Base-by-base conservation (phyloP, 2,113 vertebrate genomes). In the Lagopus leucura region DNA sequence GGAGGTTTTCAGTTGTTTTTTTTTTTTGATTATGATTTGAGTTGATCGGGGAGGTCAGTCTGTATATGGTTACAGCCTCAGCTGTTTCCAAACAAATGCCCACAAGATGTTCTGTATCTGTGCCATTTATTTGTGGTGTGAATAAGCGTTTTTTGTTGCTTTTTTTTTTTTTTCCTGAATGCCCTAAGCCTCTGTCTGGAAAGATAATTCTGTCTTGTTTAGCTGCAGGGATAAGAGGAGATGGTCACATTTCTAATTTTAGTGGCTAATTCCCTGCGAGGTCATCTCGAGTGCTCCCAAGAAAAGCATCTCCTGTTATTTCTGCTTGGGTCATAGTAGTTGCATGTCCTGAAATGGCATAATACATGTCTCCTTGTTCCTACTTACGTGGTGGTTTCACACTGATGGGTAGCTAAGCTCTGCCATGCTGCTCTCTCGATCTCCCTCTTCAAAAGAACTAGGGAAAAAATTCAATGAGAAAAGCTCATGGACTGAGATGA, bases 221-320 rank as follows among this genome's bases (percentile, higher is more conserved):
- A 91, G 19, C 82, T 77, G 48, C 10, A 7, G 50, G 70, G 50
- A 24, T 93, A 45, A 76, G 61, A 83, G 78, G 54, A 82, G 52
- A 82, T 24, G 10, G 73, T 57, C 42, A 22, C 84, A 54, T 93
- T 94, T 95, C 92, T 50, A 96, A 89, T 95, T 96, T 87, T 72
- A 89, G 76, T 76, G 74, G 69, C 85, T 83, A 65, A 92, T 96
- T 94, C 77, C 94, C 93, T 89, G 48, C 0, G 7, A 89, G 80
- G 77, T 94, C 89, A 77, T 76, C 64, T 89, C 0, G 2, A 88
- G 88, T 82, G 70, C 64, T 88, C 42, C 82, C 77, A 67, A 93
- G 73, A 36, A 95, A 74, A 90, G 52, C 34, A 86, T 63, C 48
- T 63, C 48, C 69, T 3, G 1, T 90, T 52, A 47, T 92, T 95